Evolutionary conservation across 1,140 invertebrate genomes (phyloP), one percentile per base, ranked within the genome.

Genomic region (Drosophila punjabiensis): DNA sequence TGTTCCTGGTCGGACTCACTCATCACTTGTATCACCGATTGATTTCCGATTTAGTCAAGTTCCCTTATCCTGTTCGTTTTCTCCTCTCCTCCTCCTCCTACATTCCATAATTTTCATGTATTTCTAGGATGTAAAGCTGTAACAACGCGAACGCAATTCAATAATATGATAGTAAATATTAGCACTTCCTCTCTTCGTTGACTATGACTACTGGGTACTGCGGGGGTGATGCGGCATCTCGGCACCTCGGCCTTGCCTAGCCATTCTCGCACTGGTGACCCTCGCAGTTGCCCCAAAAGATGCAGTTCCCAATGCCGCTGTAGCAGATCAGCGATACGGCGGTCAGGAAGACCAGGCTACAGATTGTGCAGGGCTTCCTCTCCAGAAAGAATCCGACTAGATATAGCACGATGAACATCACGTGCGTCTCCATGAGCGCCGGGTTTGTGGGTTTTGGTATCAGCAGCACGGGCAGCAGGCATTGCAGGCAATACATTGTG

Each of bases 371-470:
- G 7, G 98, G 98, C 93, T 99, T 99, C 77, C 97, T 94, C 92
- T 99, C 98, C 76, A 99, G 94, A 93, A 99, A 99, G 93, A 98
- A 98, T 80, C 98, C 97, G 77, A 98, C 97, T 78, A 99, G 93
- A 93, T 99, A 99, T 11, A 99, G 94, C 45, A 97, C 96, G 95
- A 99, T 97, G 93, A 99, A 99, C 97, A 99, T 98, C 39, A 98
- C 97, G 94, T 99, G 98, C 66, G 98, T 99, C 93, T 99, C 97
- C 67, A 99, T 95, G 28, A 99, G 94, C 39, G 98, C 97, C 84
- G 98, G 98, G 94, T 99, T 99, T 45, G 98, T 95, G 45, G 98
- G 98, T 94, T 99, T 99, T 73, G 99, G 98, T 93, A 99, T 98
- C 55, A 99, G 95, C 64, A 99, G 94, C 58, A 99, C 98, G 58